Evolutionary conservation across 2,113 vertebrate species (phyloP).

Genomic region (Mohoua ochrocephala): DNA sequence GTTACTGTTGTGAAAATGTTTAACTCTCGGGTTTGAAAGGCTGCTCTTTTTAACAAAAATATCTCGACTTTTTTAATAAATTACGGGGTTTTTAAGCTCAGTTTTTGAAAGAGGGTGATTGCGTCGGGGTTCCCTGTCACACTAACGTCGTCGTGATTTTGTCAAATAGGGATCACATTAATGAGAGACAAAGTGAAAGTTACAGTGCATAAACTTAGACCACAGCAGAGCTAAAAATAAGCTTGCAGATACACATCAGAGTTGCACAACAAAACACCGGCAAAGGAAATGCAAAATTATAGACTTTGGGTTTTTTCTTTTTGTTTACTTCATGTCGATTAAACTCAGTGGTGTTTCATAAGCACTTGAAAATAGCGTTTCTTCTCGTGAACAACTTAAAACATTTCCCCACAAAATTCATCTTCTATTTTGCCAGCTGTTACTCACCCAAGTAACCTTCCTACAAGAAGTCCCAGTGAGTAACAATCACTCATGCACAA

Average conservation of each 20-base stretch:
- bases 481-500: not conserved
- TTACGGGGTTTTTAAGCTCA: not conserved
- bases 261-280: conserved; percentile 61
- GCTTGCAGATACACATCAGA: conserved; percentile 6
- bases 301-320: not conserved
- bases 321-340: conserved; percentile 62
- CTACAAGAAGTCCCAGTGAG: not conserved
- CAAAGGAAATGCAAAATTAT: conserved; percentile 61
- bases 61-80: not conserved
- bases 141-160: not conserved
- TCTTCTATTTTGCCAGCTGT: not conserved
- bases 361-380: not conserved
- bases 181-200: conserved; percentile 71
- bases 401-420: not conserved
- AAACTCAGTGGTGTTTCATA: not conserved
- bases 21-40: not conserved
- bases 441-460: not conserved
- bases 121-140: accelerated
- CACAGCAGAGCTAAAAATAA: conserved; percentile 62
- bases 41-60: not conserved
- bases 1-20: conserved; percentile 6
- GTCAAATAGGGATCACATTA: conserved; percentile 18
- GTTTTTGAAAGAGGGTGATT: not conserved
- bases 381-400: not conserved
- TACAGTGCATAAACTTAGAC: conserved; percentile 57